Evolutionary conservation across 2,797 vertebrate species (phyloP).

Genomic region (Aulostomus chinensis): DNA sequence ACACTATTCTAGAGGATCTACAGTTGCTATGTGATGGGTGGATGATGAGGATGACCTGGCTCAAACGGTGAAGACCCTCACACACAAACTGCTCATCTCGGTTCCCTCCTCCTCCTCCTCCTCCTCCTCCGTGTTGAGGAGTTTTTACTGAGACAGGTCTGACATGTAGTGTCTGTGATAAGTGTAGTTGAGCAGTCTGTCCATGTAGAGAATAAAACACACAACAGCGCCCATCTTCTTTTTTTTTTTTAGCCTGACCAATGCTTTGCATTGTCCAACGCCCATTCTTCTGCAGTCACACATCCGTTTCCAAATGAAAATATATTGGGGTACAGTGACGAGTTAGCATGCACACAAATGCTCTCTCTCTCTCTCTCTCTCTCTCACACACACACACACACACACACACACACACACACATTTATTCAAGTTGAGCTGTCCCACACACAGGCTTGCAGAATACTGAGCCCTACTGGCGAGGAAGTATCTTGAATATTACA

Average conservation of each 20-base stretch:
- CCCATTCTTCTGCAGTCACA: conserved; percentile 47
- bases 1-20: conserved; percentile 47
- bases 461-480: conserved; percentile 57
- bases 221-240: conserved; percentile 16
- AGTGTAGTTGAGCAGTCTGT: conserved; percentile 50
- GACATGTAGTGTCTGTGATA: conserved; percentile 28
- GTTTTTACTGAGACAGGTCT: conserved; percentile 34
- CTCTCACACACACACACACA: conserved; percentile 49
- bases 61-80: conserved; percentile 27
- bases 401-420: conserved; percentile 38
- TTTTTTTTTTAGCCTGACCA: conserved; percentile 38
- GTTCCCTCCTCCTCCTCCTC: neutral
- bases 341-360: conserved; percentile 51
- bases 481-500: conserved; percentile 73
- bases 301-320: conserved; percentile 68
- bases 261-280: conserved; percentile 63
- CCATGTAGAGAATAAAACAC: conserved; percentile 51
- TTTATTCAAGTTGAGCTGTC: conserved; percentile 66
- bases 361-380: conserved; percentile 37
- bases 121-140: too few species aligned
- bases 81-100: neutral
- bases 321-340: conserved; percentile 68
- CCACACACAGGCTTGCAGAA: conserved; percentile 53
- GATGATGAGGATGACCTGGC: conserved; percentile 61
- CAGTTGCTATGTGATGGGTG: conserved; percentile 28